Evolutionary conservation across 1,140 invertebrate species (phyloP).

Genomic region (Antheraea pernyi): DNA sequence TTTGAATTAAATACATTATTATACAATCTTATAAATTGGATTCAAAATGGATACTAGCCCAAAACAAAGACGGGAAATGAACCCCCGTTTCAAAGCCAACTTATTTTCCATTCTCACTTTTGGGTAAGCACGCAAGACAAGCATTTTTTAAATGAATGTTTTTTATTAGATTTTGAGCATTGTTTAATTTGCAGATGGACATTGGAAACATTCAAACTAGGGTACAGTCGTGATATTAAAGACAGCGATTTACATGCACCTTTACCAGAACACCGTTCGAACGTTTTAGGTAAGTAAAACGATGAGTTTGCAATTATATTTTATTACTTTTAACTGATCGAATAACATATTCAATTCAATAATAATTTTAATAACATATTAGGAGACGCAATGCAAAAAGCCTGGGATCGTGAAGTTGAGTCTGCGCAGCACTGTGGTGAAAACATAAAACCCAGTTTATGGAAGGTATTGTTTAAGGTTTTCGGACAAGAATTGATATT

Average conservation of each 20-base stretch:
- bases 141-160: not conserved
- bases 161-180: not conserved
- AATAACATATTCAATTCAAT: conserved; percentile 3
- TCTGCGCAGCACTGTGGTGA: conserved; percentile 14
- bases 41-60: conserved; percentile 68
- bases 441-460: conserved; percentile 62
- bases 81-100: conserved; percentile 75
- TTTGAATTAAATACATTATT: not conserved
- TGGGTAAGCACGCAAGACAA: conserved; percentile 47
- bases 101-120: conserved; percentile 75
- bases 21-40: not conserved
- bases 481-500: conserved; percentile 72
- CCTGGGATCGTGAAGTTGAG: conserved; percentile 76
- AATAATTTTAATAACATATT: not conserved
- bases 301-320: not conserved
- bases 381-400: conserved; percentile 80
- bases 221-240: conserved; percentile 80
- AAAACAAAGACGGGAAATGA: conserved; percentile 58
- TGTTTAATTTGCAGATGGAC: conserved; percentile 74
- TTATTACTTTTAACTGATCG: not conserved
- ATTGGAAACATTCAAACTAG: conserved; percentile 75
- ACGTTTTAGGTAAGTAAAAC: conserved; percentile 52
- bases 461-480: conserved; percentile 65
- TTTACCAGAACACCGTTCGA: conserved; percentile 79
- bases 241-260: conserved; percentile 80